Evolutionary conservation across 2,888 invertebrate species (phyloP), one percentile per base, ranked within the genome.

Genomic region (Argyresthia albistria): DNA sequence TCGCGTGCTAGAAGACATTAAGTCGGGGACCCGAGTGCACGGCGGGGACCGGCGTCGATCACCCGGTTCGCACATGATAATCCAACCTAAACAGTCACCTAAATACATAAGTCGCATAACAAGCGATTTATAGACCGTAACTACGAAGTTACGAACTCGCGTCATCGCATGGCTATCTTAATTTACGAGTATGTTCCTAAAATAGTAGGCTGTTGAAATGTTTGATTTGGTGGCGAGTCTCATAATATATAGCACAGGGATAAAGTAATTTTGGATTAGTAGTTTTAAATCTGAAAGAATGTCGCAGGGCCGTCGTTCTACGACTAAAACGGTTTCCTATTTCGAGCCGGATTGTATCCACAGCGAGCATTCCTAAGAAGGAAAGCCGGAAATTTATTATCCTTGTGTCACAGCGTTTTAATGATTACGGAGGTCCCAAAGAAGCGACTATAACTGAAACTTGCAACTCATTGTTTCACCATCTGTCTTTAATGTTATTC

Each of bases 1-100:
- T 81, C 69, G 80, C 82, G 80, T 83, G 82, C 70, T 74, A 67
- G 57, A 64, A 65, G 59, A 67, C 79, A 80, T 80, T 80, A 80
- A 61, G 67, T 73, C 25, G 46, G 63, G 25, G 25, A 25, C 25
- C 6, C 25, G 61, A 67, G 67, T 64, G 73, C 74, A 72, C 73
- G 78, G 75, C 73, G 76, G 66, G 64, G 45, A 45, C 39, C 67
- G 68, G 66, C 70, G 66, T 59, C 66, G 59, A 61, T 58, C 70
- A 69, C 70, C 71, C 65, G 72, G 64, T 77, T 76, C 68, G 70
- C 73, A 73, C 69, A 71, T 81, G 75, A 80, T 78, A 74, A 75
- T 76, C 70, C 37, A 36, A 48, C 48, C 1, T 39, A 35, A 12
- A 48, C 35, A 48, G 25, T 12, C 15, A 48, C 50, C 50, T 16